A percentile compares a stretch with the other conserved stretches of the same genome.
Evolutionary conservation across 1,140 invertebrate genomes (phyloP).

Genomic region (Cotesia typhae): DNA sequence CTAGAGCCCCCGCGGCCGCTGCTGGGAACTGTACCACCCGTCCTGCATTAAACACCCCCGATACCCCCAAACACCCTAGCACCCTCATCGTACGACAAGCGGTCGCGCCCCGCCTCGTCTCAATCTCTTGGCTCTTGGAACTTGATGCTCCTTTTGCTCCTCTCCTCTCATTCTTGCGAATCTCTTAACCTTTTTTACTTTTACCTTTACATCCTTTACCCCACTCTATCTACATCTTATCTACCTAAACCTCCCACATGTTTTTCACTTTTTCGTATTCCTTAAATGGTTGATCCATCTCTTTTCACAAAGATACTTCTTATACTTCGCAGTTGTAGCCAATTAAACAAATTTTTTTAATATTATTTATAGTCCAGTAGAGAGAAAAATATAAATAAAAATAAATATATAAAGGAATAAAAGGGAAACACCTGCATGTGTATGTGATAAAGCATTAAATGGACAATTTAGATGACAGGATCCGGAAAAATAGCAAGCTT

Average conservation of each 20-base stretch:
- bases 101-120: constrained; percentile 59
- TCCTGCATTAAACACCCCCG: constrained; percentile 64
- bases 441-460: not conserved
- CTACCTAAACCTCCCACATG: constrained; percentile 21
- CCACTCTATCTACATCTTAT: constrained; percentile 39
- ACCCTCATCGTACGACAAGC: constrained; percentile 60
- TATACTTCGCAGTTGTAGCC: too few species aligned
- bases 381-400: not conserved
- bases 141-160: constrained; percentile 38
- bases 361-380: too few species aligned
- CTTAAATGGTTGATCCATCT: constrained; percentile 17
- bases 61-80: constrained; percentile 61
- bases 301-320: too few species aligned
- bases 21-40: constrained; percentile 63
- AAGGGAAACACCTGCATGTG: not conserved
- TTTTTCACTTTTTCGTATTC: not conserved
- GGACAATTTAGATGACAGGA: constrained; percentile 19
- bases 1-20: constrained; percentile 62
- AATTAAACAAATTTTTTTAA: not conserved
- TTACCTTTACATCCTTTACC: constrained; percentile 28
- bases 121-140: constrained; percentile 39
- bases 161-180: constrained; percentile 24
- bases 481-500: constrained; percentile 45
- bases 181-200: not conserved
- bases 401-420: not conserved